Percentiles rank a stretch among this genome's conserved stretches.
These are phyloP conservation scores for Danio aesculapii DNA, from an alignment of 2,797 vertebrate species.

Conservation along the genomic window DNA sequence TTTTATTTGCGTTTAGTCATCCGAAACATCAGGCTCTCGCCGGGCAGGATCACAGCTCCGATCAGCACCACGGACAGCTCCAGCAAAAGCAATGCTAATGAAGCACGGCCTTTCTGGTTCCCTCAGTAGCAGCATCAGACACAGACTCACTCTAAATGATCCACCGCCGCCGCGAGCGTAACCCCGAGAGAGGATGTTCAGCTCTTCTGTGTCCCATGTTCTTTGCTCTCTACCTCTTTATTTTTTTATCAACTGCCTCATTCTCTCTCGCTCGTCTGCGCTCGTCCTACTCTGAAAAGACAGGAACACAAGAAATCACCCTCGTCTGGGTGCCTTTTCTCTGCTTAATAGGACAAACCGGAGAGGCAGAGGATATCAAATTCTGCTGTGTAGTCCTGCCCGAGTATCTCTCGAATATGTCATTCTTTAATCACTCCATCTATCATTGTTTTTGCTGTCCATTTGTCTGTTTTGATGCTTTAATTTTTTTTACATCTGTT, in stretches of 20 bases:
- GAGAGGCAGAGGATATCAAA: conserved; percentile 7
- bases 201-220: conserved; percentile 29
- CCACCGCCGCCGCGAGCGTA: conserved; percentile 6
- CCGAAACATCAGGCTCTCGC: conserved; percentile 10
- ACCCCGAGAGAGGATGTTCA: conserved; percentile 41
- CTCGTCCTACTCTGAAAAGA: not conserved
- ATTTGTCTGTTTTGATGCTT: too few species aligned
- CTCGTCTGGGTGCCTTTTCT: not conserved
- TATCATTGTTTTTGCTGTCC: too few species aligned
- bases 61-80: conserved; percentile 45
- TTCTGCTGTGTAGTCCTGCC: conserved; percentile 8
- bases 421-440: too few species aligned
- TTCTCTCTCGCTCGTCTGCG: conserved; percentile 10
- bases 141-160: conserved; percentile 32
- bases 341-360: conserved; percentile 11
- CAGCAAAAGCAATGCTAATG: conserved; percentile 43
- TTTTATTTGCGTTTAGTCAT: conserved; percentile 39
- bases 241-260: conserved; percentile 32
- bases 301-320: conserved; percentile 36
- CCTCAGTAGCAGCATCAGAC: conserved; percentile 35
- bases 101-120: conserved; percentile 21
- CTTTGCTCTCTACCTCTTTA: conserved; percentile 33
- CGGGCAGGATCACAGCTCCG: conserved; percentile 31
- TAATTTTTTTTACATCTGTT: too few species aligned
- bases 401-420: too few species aligned